Evolutionary conservation across 2,888 invertebrate genomes (phyloP).

Genomic region (Erebia ligea): DNA sequence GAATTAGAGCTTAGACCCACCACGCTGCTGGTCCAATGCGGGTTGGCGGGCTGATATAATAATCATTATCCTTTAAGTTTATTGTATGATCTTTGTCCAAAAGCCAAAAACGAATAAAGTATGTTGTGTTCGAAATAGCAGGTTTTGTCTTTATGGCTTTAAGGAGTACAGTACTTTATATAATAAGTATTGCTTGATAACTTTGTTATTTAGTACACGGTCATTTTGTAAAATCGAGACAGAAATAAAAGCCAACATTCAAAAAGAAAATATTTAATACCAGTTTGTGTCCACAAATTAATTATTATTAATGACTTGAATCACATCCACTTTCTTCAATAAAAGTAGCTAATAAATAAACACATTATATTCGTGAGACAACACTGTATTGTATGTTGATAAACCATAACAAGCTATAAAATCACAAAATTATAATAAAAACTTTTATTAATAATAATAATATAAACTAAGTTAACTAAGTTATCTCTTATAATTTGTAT

Average conservation of each 20-base stretch:
- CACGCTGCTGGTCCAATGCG: too few species aligned
- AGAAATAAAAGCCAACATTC: constrained; percentile 31
- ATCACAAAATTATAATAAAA: constrained; percentile 55
- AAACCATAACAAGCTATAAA: constrained; percentile 50
- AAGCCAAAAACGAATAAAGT: too few species aligned
- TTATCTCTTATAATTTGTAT: constrained; percentile 19
- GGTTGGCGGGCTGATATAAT: too few species aligned
- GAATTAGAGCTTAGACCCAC: too few species aligned
- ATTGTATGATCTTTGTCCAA: too few species aligned
- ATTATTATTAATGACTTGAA: constrained; percentile 56
- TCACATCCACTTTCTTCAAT: constrained; percentile 27
- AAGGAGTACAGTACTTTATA: not conserved
- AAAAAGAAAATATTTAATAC: constrained; percentile 62
- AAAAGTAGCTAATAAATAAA: constrained; percentile 38
- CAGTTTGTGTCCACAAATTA: constrained; percentile 61
- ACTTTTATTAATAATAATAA: constrained; percentile 19
- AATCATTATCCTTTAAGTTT: too few species aligned
- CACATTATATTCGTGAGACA: constrained; percentile 44
- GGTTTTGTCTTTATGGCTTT: not conserved
- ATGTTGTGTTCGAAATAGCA: too few species aligned
- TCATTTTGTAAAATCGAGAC: not conserved
- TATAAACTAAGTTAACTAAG: constrained; percentile 40
- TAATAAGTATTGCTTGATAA: not conserved
- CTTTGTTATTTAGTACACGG: not conserved
- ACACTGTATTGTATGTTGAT: constrained; percentile 35